Evolutionary conservation across 2,888 invertebrate genomes (phyloP), one percentile per base, ranked within the genome.

Genomic region (Perithous albicinctus): DNA sequence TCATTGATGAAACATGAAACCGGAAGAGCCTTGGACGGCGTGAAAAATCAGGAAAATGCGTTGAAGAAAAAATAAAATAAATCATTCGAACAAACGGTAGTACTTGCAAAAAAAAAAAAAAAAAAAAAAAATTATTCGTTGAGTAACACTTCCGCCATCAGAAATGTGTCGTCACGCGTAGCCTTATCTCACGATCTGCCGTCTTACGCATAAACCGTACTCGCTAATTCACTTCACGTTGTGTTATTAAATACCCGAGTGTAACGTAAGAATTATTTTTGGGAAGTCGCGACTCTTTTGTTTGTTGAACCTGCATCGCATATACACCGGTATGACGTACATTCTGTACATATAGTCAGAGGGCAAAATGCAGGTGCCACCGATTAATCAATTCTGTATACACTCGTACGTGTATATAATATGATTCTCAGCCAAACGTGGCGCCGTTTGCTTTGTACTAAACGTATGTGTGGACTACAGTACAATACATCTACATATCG

Each of bases 251-350:
- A 63, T 8, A 46, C 32, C 32, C 61, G 67, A 69, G 67, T 32
- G 18, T 32, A 59, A 54, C 54, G 73, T 67, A 46, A 74, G 29
- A 35, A 70, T 38, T 67, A 69, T 75, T 75, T 70, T 70, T 38
- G 56, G 75, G 29, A 64, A 56, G 46, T 35, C 32, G 15, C 32
- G 59, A 29, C 20, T 48, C 70, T 56, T 76, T 70, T 74, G 54
- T 76, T 76, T 72, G 51, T 80, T 51, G 46, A 73, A 78, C 35
- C 61, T 67, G 48, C 23, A 43, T 51, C 61, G 51, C 10, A 20
- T 20, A 61, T 18, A 12, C 20, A 18, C 43, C 18, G 63, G 43
- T 46, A 70, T 75, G 64, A 80, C 75, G 80, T 69, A 41, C 76
- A 12, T 48, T 29, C 23, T 48, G 35, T 38, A 29, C 15, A 6